Base-by-base conservation (phyloP, 2,888 invertebrate genomes). In the Spilarctia lutea region DNA sequence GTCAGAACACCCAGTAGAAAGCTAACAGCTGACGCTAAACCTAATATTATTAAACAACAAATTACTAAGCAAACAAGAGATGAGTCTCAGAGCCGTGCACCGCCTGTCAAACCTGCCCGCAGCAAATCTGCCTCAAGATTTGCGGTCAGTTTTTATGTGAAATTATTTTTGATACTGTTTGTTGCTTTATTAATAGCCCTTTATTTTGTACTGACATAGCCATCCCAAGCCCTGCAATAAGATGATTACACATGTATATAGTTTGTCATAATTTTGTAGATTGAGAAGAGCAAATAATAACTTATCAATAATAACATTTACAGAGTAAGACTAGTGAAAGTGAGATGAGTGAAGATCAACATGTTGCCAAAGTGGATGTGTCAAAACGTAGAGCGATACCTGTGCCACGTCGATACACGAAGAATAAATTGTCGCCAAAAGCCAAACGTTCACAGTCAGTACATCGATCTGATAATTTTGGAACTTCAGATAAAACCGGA, bases 291-390 rank as follows among this genome's bases (percentile, higher is more conserved):
- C 86, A 83, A 91, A 86, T 93, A 93, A 93, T 93, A 86, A 89
- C 87, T 85, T 89, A 87, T 89, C 84, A 86, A 87, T 92, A 91
- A 91, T 94, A 90, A 92, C 85, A 91, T 96, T 96, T 95, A 87
- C 96, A 96, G 96, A 96, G 90, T 92, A 96, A 95, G 88, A 96
- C 96, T 92, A 96, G 96, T 96, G 96, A 96, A 90, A 96, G 96
- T 94, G 96, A 96, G 89, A 96, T 96, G 96, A 96, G 96, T 92
- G 96, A 96, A 86, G 96, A 96, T 88, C 91, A 92, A 85, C 91
- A 90, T 79, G 90, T 87, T 85, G 77, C 83, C 76, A 84, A 75
- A 81, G 82, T 86, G 81, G 85, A 87, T 76, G 88, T 87, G 81
- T 81, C 89, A 67, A 94, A 90, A 84, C 94, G 96, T 71, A 96